Evolutionary conservation across 1,140 invertebrate genomes (phyloP).

Genomic region (Scylla paramamosain): DNA sequence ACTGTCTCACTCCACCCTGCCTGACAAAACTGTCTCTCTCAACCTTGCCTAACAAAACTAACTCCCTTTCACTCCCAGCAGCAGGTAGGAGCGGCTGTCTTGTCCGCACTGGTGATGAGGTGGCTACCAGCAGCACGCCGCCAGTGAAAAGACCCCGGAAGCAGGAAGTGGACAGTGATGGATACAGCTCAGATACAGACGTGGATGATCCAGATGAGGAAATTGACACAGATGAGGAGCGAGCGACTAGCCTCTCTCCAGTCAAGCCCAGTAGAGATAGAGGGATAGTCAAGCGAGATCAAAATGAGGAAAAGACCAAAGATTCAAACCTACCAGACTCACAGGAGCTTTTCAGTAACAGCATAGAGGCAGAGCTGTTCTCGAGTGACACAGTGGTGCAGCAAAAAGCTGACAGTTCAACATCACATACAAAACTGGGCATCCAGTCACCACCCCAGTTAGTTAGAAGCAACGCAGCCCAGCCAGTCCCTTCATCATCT

Average conservation of each 20-base stretch:
- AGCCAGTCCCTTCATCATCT: background rate
- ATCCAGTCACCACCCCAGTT: background rate
- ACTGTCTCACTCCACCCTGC: no score
- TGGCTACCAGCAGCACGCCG: background rate
- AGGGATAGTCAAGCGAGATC: background rate
- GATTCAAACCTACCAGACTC: background rate
- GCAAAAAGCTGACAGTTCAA: background rate
- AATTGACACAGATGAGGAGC: slow-evolving; percentile 23
- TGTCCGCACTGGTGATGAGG: background rate
- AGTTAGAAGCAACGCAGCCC: background rate
- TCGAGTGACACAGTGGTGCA: background rate
- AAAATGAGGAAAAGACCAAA: background rate
- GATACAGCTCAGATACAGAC: slow-evolving; percentile 60
- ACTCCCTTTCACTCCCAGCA: no score
- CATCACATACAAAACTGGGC: background rate
- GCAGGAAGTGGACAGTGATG: background rate
- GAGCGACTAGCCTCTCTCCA: background rate
- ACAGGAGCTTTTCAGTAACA: slow-evolving; percentile 14
- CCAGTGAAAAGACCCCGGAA: background rate
- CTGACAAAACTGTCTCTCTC: no score
- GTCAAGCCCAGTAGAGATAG: background rate
- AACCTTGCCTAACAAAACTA: no score
- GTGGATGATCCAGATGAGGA: slow-evolving; percentile 42
- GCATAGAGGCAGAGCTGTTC: slow-evolving; percentile 42
- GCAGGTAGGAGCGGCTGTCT: no score